phyloP scores from a whole-genome alignment of 2,113 vertebrate species.

The Platanista minor region DNA sequence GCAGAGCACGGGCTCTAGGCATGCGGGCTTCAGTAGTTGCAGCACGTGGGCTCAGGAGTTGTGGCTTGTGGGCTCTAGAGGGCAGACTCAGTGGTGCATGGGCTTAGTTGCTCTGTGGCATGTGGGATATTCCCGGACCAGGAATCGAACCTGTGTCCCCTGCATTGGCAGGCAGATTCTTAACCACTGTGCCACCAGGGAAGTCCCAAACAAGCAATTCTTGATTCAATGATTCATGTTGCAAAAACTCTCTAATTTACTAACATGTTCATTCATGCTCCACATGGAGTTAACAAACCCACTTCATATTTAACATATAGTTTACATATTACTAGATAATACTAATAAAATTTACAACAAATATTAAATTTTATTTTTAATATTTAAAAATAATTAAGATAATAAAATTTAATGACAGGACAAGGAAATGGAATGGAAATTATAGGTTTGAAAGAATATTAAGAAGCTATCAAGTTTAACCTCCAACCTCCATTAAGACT shows the following conservation, averaged over 20 bases:
- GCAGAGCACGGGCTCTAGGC: too few relatives aligned
- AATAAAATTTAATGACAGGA: slow-evolving; percentile 29
- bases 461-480: background rate
- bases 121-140: too few relatives aligned
- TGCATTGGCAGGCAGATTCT: too few relatives aligned
- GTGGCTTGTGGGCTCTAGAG: too few relatives aligned
- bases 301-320: background rate
- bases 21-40: too few relatives aligned
- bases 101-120: too few relatives aligned
- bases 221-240: background rate
- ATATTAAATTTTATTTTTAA: background rate
- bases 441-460: background rate
- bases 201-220: background rate
- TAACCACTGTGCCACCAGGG: too few relatives aligned
- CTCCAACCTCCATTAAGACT: background rate
- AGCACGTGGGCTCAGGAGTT: too few relatives aligned
- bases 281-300: background rate
- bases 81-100: too few relatives aligned
- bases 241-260: background rate
- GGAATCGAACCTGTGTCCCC: too few relatives aligned
- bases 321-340: background rate
- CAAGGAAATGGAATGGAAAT: slow-evolving; percentile 5
- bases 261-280: background rate
- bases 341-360: background rate
- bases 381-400: background rate